phyloP scores from a whole-genome alignment of 2,113 vertebrate genomes.

The Cynoglossus semilaevis region DNA sequence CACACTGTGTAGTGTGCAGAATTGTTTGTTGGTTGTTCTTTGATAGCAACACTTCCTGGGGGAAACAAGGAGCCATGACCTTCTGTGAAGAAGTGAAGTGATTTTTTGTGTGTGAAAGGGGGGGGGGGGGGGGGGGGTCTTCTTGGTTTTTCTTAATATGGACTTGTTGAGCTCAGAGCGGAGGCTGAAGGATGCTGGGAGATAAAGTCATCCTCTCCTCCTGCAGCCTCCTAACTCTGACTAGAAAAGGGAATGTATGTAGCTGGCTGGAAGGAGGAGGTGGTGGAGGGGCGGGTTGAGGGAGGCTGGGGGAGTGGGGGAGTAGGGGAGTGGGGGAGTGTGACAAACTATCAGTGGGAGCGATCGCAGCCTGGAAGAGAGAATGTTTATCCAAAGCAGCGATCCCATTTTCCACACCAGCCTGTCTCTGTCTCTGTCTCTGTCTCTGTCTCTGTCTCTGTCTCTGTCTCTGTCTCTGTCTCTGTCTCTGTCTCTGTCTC shows the following conservation, averaged over 20 bases:
- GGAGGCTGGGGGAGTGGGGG: not conserved
- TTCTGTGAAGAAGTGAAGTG: conserved; percentile 1
- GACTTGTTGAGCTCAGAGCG: conserved; percentile 40
- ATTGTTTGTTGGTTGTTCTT: too few relatives aligned
- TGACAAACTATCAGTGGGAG: conserved; percentile 71
- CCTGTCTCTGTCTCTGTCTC: not conserved
- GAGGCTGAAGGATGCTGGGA: conserved; percentile 3
- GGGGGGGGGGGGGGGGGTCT: not conserved
- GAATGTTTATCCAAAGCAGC: conserved; percentile 76
- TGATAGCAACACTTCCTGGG: too few relatives aligned
- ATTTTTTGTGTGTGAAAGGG: not conserved
- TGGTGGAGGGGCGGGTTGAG: too few relatives aligned
- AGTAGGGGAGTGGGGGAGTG: conserved; percentile 16
- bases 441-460: not conserved
- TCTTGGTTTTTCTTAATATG: conserved; percentile 57
- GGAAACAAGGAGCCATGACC: too few relatives aligned
- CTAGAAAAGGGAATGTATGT: conserved; percentile 80
- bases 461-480: too few relatives aligned
- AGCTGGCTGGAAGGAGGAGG: conserved; percentile 13
- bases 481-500: too few relatives aligned
- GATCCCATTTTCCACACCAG: conserved; percentile 74
- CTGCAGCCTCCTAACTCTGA: conserved; percentile 59
- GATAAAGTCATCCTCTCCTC: conserved; percentile 33
- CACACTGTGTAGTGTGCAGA: too few relatives aligned
- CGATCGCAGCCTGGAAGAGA: conserved; percentile 69